Percentiles rank a stretch among this genome's conserved stretches.
phyloP scores from a whole-genome alignment of 37 sponge, comb jelly and placozoan species.

The Axinella damicornis region DNA sequence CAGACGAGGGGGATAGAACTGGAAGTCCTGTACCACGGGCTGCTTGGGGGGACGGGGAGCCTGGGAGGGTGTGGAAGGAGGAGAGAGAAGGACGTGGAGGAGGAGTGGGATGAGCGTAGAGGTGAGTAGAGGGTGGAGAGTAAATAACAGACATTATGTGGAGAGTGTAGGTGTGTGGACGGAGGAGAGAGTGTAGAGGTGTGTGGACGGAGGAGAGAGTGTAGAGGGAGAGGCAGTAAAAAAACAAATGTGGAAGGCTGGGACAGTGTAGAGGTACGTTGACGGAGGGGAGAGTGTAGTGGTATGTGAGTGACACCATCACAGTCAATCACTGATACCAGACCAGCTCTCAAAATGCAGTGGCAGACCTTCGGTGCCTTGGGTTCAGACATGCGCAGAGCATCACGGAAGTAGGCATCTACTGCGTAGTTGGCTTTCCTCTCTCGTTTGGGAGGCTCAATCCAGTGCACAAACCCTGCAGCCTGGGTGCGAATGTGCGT shows the following conservation, averaged over 20 bases:
- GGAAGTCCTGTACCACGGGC: slow-evolving; percentile 96
- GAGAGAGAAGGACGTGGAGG: neutral
- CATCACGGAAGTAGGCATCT: slow-evolving; percentile 97
- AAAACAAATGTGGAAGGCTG: no score
- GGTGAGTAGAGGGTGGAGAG: neutral
- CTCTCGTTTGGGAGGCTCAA: slow-evolving; percentile 98
- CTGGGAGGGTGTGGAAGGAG: slow-evolving; percentile 7
- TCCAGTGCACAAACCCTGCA: slow-evolving; percentile 84
- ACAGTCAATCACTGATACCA: no score
- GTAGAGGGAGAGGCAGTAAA: no score
- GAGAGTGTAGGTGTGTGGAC: no score
- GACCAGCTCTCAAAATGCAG: no score
- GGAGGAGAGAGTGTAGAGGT: no score
- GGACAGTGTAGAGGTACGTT: no score
- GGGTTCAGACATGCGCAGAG: slow-evolving; percentile 93
- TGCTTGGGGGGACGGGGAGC: slow-evolving; percentile 99
- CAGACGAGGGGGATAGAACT: slow-evolving; percentile 96
- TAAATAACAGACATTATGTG: no score
- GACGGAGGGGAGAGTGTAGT: no score
- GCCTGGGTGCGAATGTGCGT: slow-evolving; percentile 5
- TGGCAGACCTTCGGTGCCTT: slow-evolving; percentile 81
- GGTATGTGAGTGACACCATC: no score
- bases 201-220: no score
- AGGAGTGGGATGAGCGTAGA: neutral
- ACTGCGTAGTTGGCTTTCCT: slow-evolving; percentile 98